Evolutionary conservation across 2,888 invertebrate genomes (phyloP).

Genomic region (Empis stercorea): DNA sequence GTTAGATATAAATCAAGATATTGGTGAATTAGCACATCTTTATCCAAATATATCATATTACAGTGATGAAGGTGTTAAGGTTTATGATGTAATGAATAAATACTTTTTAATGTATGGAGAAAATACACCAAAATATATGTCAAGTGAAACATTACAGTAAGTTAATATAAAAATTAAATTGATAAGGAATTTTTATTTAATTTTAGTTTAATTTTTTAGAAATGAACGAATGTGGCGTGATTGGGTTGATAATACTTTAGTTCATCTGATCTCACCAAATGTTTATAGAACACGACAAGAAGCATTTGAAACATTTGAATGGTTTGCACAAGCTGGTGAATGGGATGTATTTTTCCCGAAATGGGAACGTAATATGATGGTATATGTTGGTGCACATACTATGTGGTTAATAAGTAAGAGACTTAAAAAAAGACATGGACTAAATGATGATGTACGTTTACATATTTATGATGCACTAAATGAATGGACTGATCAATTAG

Average conservation of each 20-base stretch:
- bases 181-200: not conserved
- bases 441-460: constrained; percentile 77
- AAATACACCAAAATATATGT: constrained; percentile 38
- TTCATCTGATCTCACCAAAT: constrained; percentile 92
- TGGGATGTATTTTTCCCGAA: constrained; percentile 81
- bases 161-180: constrained; percentile 15
- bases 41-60: constrained; percentile 60
- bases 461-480: constrained; percentile 84
- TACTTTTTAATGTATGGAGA: constrained; percentile 76
- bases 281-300: constrained; percentile 81
- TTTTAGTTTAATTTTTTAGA: constrained; percentile 41
- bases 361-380: constrained; percentile 75
- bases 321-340: constrained; percentile 86
- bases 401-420: constrained; percentile 90
- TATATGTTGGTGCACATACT: constrained; percentile 83
- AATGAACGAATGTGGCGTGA: constrained; percentile 89
- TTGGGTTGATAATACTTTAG: constrained; percentile 86
- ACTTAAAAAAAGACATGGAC: constrained; percentile 70
- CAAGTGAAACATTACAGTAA: constrained; percentile 46
- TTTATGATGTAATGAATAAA: constrained; percentile 69
- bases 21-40: constrained; percentile 59
- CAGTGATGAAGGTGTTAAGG: constrained; percentile 53
- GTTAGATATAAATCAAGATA: constrained; percentile 41
- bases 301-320: constrained; percentile 80
- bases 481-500: constrained; percentile 61